A percentile compares a stretch with the other conserved stretches of the same genome.
phyloP scores from a whole-genome alignment of 1,140 invertebrate species.

The Eumaeus atala region DNA sequence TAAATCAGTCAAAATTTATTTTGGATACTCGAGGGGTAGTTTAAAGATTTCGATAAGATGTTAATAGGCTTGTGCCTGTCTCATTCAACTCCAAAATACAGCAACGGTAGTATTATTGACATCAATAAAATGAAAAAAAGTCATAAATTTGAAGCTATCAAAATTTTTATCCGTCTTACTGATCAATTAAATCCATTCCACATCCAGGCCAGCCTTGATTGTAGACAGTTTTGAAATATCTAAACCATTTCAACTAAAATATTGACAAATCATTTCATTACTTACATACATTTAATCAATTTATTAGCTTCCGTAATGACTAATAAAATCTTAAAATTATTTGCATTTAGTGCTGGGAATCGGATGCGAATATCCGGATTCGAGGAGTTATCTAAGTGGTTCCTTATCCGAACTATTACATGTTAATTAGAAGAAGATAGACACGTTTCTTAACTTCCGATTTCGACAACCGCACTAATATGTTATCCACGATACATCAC shows the following conservation, averaged over 20 bases:
- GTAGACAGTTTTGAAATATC: neutral
- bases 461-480: slow-evolving; percentile 28
- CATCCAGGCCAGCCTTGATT: too few relatives aligned
- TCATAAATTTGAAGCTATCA: too few relatives aligned
- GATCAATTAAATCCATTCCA: too few relatives aligned
- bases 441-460: neutral
- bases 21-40: too few relatives aligned
- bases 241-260: neutral
- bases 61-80: too few relatives aligned
- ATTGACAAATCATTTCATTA: slow-evolving; percentile 3
- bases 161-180: too few relatives aligned
- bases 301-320: slow-evolving; percentile 2
- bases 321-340: neutral
- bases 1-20: too few relatives aligned
- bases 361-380: slow-evolving; percentile 1
- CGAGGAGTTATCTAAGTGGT: neutral
- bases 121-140: too few relatives aligned
- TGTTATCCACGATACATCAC: slow-evolving; percentile 68
- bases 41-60: too few relatives aligned
- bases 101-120: too few relatives aligned
- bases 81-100: too few relatives aligned
- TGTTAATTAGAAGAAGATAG: slow-evolving; percentile 10
- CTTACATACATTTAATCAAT: neutral
- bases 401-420: neutral
- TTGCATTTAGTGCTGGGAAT: slow-evolving; percentile 1